Percentiles rank a stretch among this genome's conserved stretches.
phyloP scores from a whole-genome alignment of 2,797 vertebrate species.

The Hoplostethus mediterraneus region DNA sequence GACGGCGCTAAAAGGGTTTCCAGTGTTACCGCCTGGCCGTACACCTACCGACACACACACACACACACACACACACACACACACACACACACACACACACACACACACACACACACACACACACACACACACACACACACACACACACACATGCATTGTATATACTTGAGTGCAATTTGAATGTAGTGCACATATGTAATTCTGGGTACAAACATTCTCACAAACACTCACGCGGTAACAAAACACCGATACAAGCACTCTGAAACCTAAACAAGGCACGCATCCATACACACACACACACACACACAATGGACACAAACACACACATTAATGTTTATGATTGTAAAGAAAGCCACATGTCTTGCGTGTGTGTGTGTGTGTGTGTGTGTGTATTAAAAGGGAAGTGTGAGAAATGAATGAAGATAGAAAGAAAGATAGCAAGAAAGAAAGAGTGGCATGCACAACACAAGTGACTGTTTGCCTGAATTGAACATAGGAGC shows the following conservation, averaged over 20 bases:
- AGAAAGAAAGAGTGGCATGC: background rate
- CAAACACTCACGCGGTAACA: constrained; percentile 71
- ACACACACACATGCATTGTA: constrained; percentile 41
- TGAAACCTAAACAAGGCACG: constrained; percentile 72
- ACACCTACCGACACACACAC: constrained; percentile 7
- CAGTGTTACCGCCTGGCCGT: constrained; percentile 40
- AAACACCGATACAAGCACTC: constrained; percentile 71
- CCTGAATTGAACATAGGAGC: constrained; percentile 51
- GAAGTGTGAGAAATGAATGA: background rate
- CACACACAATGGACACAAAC: constrained; percentile 57
- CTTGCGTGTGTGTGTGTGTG: constrained; percentile 20
- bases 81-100: constrained; percentile 24
- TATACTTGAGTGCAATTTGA: constrained; percentile 53
- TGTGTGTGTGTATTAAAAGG: background rate
- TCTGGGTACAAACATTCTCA: constrained; percentile 65
- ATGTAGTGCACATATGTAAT: constrained; percentile 66
- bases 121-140: background rate
- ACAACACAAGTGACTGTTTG: constrained; percentile 21
- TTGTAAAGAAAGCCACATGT: constrained; percentile 73
- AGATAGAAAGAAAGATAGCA: background rate
- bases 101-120: background rate
- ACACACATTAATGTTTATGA: constrained; percentile 72
- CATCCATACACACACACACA: constrained; percentile 25
- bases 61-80: background rate
- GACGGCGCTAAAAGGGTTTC: constrained; percentile 73